A percentile compares a stretch with the other conserved stretches of the same genome.
Evolutionary conservation across 2,113 vertebrate genomes (phyloP).

Genomic region (Ovis canadensis): DNA sequence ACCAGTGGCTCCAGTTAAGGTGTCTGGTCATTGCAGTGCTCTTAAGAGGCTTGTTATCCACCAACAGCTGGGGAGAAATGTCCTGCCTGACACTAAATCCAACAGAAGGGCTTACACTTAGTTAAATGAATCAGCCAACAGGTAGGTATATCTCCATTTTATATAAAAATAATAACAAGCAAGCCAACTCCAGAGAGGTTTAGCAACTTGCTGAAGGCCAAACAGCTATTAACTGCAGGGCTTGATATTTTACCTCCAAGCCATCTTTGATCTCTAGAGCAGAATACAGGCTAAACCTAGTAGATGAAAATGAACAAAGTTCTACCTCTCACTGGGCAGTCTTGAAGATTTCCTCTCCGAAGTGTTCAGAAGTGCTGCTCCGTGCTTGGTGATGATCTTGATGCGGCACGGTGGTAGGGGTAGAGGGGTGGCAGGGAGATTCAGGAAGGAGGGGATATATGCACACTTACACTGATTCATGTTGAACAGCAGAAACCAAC

Average conservation of each 20-base stretch:
- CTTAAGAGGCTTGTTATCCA: not conserved
- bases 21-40: not conserved
- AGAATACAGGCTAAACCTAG: not conserved
- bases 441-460: not conserved
- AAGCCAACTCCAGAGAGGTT: not conserved
- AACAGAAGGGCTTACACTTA: not conserved
- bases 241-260: not conserved
- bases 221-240: slow-evolving; percentile 1
- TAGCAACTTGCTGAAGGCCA: not conserved
- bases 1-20: not conserved
- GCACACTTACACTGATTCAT: not conserved
- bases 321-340: not conserved
- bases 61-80: not conserved
- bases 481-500: not conserved
- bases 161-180: not conserved
- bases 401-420: not conserved
- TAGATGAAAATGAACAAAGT: not conserved
- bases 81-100: not conserved
- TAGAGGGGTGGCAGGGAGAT: not conserved
- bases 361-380: not conserved
- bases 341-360: not conserved
- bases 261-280: not conserved
- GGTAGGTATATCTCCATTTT: not conserved
- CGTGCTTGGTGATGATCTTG: not conserved
- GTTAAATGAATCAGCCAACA: not conserved